Conservation (phyloP, 2,797 vertebrate genomes). For the Pangasius krempfi region DNA sequence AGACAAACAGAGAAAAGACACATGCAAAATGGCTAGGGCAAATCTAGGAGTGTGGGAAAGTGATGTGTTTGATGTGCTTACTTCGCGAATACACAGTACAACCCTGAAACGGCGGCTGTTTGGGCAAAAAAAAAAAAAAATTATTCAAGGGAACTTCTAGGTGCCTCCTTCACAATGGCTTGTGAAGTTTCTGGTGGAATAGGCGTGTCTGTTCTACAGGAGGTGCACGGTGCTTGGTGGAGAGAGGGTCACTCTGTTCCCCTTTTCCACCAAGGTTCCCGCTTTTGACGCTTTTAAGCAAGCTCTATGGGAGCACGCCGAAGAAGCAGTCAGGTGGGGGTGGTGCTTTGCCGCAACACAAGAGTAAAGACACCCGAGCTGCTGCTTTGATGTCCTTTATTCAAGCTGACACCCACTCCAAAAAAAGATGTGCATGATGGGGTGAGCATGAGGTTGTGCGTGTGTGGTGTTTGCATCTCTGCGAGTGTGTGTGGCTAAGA, state of each 20-base stretch:
- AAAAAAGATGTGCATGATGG: conserved; percentile 57
- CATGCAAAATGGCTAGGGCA: conserved; percentile 5
- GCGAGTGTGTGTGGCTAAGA: conserved; percentile 38
- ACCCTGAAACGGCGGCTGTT: conserved; percentile 42
- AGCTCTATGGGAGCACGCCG: conserved; percentile 57
- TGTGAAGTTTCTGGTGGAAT: conserved; percentile 24
- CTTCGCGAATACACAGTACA: conserved; percentile 28
- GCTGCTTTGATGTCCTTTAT: conserved; percentile 87
- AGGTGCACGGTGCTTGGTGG: conserved; percentile 64
- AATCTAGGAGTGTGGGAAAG: conserved; percentile 54
- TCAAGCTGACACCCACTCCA: conserved; percentile 80
- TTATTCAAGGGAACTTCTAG: conserved; percentile 29
- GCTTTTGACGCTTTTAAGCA: conserved; percentile 71
- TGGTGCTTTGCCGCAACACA: conserved; percentile 66
- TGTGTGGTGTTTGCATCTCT: conserved; percentile 40
- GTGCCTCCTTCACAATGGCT: conserved; percentile 42
- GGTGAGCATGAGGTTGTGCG: conserved; percentile 47
- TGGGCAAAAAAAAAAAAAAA: conserved; percentile 19
- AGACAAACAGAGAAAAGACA: neutral
- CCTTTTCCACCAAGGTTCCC: conserved; percentile 42
- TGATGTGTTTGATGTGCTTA: conserved; percentile 41
- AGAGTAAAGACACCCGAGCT: conserved; percentile 73
- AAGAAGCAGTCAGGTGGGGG: conserved; percentile 29
- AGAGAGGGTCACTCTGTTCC: conserved; percentile 68
- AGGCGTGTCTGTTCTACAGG: conserved; percentile 34